Conservation (phyloP, 2,797 vertebrate species). For the Cercopithecus petaurista region DNA sequence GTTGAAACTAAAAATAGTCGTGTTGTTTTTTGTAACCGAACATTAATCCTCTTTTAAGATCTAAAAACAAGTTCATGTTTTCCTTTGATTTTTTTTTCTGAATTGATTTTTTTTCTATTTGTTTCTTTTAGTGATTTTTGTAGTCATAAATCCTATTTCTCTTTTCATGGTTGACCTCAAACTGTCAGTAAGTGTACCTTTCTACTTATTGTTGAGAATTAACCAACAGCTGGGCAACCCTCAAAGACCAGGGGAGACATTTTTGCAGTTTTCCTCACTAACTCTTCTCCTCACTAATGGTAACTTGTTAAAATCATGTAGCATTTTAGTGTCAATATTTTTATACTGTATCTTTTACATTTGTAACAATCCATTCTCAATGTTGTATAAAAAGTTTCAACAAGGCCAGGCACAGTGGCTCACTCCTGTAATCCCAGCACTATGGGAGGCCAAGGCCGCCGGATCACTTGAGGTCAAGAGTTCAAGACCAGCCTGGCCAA, state of each 20-base stretch:
- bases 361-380: background rate
- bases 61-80: background rate
- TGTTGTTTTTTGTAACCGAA: background rate
- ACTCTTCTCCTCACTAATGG: background rate
- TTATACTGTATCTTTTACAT: background rate
- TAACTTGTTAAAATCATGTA: background rate
- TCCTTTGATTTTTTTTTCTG: background rate
- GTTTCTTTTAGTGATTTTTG: background rate
- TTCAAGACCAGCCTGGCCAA: background rate
- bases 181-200: background rate
- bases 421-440: background rate
- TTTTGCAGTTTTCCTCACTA: background rate
- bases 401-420: background rate
- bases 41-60: background rate
- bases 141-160: background rate
- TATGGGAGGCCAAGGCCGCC: fast-evolving
- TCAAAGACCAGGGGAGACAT: background rate
- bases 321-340: background rate
- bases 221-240: background rate
- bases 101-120: background rate
- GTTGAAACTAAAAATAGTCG: background rate
- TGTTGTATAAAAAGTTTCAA: background rate
- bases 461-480: background rate
- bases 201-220: background rate
- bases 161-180: background rate